These are phyloP conservation scores for Pasiphila rectangulata DNA, from an alignment of 2,888 invertebrate genomes.

Conservation along the genomic window DNA sequence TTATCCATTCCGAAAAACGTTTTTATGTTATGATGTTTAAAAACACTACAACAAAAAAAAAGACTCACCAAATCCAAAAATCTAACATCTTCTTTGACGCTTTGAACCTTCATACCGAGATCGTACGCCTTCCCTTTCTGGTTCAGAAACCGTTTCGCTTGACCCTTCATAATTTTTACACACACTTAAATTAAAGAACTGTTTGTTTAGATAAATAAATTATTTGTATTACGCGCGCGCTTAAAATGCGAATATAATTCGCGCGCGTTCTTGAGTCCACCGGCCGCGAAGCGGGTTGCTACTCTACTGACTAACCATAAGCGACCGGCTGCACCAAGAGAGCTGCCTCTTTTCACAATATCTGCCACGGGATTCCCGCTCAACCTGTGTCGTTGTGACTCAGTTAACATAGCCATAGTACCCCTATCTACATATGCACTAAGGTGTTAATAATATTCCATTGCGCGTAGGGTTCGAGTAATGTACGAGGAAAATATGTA, in stretches of 20 bases:
- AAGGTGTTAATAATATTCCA: too few species aligned
- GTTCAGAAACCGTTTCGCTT: conserved; percentile 43
- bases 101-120: conserved; percentile 27
- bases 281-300: conserved; percentile 2
- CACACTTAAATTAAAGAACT: not conserved
- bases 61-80: conserved; percentile 43
- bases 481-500: too few species aligned
- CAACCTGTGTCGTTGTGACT: not conserved
- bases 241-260: not conserved
- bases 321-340: not conserved
- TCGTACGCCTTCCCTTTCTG: conserved; percentile 45
- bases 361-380: not conserved
- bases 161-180: conserved; percentile 41
- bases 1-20: too few species aligned
- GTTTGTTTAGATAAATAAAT: conserved; percentile 5
- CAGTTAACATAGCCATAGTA: not conserved
- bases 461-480: too few species aligned
- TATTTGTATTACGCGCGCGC: not conserved
- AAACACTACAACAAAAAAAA: conserved; percentile 1
- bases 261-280: conserved; percentile 1
- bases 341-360: conserved; percentile 1
- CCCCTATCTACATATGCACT: not conserved
- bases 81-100: conserved; percentile 34
- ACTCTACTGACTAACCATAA: not conserved
- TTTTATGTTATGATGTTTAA: too few species aligned